Base-by-base conservation (phyloP, 2,113 vertebrate species). In the Gasterosteus nipponicus region DNA sequence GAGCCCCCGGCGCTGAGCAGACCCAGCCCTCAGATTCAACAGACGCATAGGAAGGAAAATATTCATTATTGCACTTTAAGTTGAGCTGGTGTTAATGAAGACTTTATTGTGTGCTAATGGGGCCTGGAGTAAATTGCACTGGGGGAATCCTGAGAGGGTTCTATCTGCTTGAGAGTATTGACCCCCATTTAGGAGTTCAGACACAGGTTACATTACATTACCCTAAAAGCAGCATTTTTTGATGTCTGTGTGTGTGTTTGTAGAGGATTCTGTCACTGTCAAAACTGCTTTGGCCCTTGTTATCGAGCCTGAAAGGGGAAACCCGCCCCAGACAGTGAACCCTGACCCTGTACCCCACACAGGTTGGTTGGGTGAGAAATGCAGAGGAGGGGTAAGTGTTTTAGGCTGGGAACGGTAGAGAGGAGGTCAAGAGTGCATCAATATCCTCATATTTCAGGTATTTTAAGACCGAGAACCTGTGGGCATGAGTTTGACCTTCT, bases 301-400 rank as follows among this genome's bases (percentile, higher is more conserved):
- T 93, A 92, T 86, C 53, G 4, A 53, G 73, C 56, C 42, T 88
- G 85, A 91, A 89, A 90, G 80, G 86, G 88, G 83, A 91, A 91
- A 89, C 91, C 33, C 61, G 22, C 42, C 83, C 86, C 69, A 83
- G 75, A 75, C 58, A 38, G 56, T 63, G 75, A 89, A 81, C 92
- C 81, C 29, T 85, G 76, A 87, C 77, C 78, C 77, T 72, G 74
- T 73, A 70, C 82, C 82, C 75, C 60, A 56, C 82, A 72, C 60
- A 57, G 80, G 66, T 76, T 78, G 84, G 78, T 83, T 69, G 88
- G 87, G 85, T 87, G 85, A 84, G 77, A 89, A 87, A 80, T 78
- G 69, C 18, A 71, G 46, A 57, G 59, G 39, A 57, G 74, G 87
- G 83, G 73, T 66, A 73, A 88, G 46, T 15, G 59, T 63, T 81